Evolutionary conservation across 2,113 vertebrate genomes (phyloP).

Genomic region (crab-eating macaque (Macaca fascicularis)): T2T-MFA8v1.1 NC_088389.1:80410001-80410500

Average conservation of each 20-base stretch:
- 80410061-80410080: not conserved
- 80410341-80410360: constrained; percentile 53
- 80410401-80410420: constrained; percentile 76
- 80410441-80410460: constrained; percentile 74
- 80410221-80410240: not conserved
- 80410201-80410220: not conserved
- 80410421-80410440: constrained; percentile 72
- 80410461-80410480: constrained; percentile 70
- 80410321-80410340: not conserved
- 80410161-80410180: not conserved
- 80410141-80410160: not conserved
- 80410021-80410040: not conserved
- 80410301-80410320: not conserved
- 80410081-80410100: not conserved
- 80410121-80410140: not conserved
- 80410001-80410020: not conserved
- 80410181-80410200: not conserved
- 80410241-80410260: accelerated
- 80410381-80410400: constrained; percentile 70
- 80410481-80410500: constrained; percentile 70
- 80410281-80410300: not conserved
- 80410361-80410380: constrained; percentile 59
- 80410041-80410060: not conserved
- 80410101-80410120: not conserved
- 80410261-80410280: not conserved